Evolutionary conservation across 1,140 invertebrate species (phyloP).

Genomic region (Drosophila dunni): DNA sequence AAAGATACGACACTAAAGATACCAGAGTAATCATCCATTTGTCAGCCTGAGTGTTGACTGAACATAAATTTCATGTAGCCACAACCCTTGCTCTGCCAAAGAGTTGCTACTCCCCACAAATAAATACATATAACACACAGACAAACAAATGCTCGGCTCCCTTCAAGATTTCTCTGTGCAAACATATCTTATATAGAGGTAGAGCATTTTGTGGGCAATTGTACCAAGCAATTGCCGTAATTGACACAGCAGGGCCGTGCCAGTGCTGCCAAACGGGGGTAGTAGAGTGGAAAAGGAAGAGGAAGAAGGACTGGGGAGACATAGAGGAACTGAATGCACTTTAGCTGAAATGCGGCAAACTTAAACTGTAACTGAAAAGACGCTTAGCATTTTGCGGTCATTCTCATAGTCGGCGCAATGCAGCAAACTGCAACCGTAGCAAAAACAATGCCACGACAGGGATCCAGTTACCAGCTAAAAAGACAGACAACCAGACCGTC

Average conservation of each 20-base stretch:
- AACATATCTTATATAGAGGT: constrained; percentile 55
- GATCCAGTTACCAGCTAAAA: constrained; percentile 15
- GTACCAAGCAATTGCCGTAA: constrained; percentile 69
- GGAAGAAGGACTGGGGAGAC: background rate
- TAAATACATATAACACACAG: constrained; percentile 7
- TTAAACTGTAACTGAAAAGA: constrained; percentile 69
- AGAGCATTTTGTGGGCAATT: constrained; percentile 62
- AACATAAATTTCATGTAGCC: constrained; percentile 36
- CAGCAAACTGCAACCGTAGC: constrained; percentile 46
- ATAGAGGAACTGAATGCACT: constrained; percentile 48
- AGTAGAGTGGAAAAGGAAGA: background rate
- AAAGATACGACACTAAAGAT: constrained; percentile 23
- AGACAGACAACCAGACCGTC: background rate
- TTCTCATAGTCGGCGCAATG: constrained; percentile 51
- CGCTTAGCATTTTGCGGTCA: constrained; percentile 68
- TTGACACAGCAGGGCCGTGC: constrained; percentile 48
- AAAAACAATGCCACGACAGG: constrained; percentile 53
- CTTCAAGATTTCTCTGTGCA: constrained; percentile 26
- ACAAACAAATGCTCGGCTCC: constrained; percentile 29
- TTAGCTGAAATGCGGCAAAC: constrained; percentile 67
- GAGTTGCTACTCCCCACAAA: constrained; percentile 18
- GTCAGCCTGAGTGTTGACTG: constrained; percentile 43
- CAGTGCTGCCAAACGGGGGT: background rate
- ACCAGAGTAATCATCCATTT: constrained; percentile 34
- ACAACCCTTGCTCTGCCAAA: constrained; percentile 2